These are phyloP conservation scores for Rhabdomys dilectus DNA, from an alignment of 2,113 vertebrate species.

Conservation along the genomic window DNA sequence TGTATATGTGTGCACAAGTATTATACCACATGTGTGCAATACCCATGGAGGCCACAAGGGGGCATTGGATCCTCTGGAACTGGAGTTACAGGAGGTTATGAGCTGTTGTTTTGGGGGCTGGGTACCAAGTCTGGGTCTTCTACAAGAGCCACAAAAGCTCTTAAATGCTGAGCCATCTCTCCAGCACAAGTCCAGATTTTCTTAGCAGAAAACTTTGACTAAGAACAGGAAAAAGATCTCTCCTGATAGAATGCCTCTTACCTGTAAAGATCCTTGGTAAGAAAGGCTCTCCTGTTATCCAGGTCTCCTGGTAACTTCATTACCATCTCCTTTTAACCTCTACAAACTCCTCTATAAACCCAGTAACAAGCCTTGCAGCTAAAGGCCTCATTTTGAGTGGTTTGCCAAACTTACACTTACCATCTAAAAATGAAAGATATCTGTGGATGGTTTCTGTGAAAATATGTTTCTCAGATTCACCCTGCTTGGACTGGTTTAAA, in stretches of 20 bases:
- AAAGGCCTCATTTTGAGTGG: constrained; percentile 51
- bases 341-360: background rate
- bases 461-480: constrained; percentile 85
- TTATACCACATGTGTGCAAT: background rate
- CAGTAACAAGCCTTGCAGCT: background rate
- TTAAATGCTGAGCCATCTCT: background rate
- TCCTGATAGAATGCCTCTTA: background rate
- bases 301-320: background rate
- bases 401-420: constrained; percentile 83
- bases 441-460: constrained; percentile 87
- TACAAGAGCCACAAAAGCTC: background rate
- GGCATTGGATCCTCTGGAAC: background rate
- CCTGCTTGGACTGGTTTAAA: constrained; percentile 87
- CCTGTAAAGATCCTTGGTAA: background rate
- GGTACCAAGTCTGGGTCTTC: background rate
- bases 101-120: background rate
- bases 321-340: background rate
- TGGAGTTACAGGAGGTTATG: background rate
- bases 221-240: constrained; percentile 34
- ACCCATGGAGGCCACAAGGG: background rate
- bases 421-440: constrained; percentile 88
- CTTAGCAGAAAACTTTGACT: constrained; percentile 18
- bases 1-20: background rate
- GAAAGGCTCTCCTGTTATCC: background rate
- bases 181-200: background rate